Percentiles rank a stretch among this genome's conserved stretches.
These are phyloP conservation scores for Balaenoptera acutorostrata DNA, from an alignment of 2,113 vertebrate genomes.

Conservation along the genomic window DNA sequence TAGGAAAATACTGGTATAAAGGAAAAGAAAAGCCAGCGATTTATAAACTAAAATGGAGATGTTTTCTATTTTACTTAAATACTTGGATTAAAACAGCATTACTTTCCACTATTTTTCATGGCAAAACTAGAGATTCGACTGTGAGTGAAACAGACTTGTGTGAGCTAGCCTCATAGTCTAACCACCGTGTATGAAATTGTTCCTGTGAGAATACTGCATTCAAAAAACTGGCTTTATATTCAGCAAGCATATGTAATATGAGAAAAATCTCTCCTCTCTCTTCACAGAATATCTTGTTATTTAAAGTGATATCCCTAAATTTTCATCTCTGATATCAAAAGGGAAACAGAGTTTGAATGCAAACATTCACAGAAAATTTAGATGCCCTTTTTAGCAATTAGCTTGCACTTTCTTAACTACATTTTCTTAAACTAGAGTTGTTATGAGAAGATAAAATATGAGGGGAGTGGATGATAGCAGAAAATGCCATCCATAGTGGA, in stretches of 20 bases:
- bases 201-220: not conserved
- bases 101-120: not conserved
- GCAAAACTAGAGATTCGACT: not conserved
- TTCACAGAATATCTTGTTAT: not conserved
- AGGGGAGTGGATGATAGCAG: not conserved
- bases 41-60: not conserved
- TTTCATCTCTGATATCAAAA: constrained; percentile 7
- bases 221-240: not conserved
- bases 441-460: not conserved
- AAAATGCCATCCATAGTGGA: not conserved
- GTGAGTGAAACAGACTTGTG: not conserved
- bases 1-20: not conserved
- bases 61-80: not conserved
- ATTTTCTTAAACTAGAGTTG: not conserved
- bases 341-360: not conserved
- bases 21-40: not conserved
- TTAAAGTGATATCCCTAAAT: not conserved
- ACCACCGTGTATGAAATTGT: not conserved
- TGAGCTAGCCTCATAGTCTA: not conserved
- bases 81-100: not conserved
- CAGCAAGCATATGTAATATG: not conserved
- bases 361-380: not conserved
- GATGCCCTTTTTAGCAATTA: not conserved
- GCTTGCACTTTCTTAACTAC: not conserved
- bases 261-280: not conserved